phyloP scores from a whole-genome alignment of 2,888 invertebrate genomes.

The Agelastica alni region DNA sequence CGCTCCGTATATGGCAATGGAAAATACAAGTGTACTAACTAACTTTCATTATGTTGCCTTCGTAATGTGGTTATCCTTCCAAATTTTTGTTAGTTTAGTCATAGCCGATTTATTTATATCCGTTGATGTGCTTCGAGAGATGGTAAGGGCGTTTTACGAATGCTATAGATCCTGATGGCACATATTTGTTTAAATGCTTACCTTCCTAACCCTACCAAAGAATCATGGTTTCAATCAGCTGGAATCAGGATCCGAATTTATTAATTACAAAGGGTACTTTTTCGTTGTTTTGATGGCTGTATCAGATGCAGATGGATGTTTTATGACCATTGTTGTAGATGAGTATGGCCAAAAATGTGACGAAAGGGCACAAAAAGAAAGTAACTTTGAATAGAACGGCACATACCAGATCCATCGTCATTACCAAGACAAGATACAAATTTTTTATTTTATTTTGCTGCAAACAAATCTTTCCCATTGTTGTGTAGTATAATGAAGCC shows the following conservation, averaged over 20 bases:
- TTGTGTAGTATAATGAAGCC: constrained; percentile 13
- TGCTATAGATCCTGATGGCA: too few species aligned
- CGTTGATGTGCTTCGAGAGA: too few species aligned
- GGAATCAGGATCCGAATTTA: neutral
- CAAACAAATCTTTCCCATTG: constrained; percentile 7
- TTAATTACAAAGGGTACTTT: too few species aligned
- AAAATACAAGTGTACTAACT: too few species aligned
- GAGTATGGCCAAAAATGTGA: neutral
- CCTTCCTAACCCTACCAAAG: neutral
- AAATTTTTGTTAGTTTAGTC: too few species aligned
- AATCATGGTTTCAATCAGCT: neutral
- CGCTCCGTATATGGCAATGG: too few species aligned
- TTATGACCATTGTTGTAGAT: neutral
- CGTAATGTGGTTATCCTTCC: too few species aligned
- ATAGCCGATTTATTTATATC: too few species aligned
- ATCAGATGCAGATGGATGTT: neutral
- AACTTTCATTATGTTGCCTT: too few species aligned
- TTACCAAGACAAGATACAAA: constrained; percentile 9
- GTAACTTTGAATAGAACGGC: too few species aligned
- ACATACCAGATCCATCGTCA: constrained; percentile 19
- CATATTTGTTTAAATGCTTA: too few species aligned
- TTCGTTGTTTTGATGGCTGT: neutral
- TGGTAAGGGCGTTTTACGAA: too few species aligned
- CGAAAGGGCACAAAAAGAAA: neutral
- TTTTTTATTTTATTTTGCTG: constrained; percentile 9